Evolutionary conservation across 2,113 vertebrate species (phyloP), one percentile per base, ranked within the genome.

Genomic region (Trematomus loennbergii): DNA sequence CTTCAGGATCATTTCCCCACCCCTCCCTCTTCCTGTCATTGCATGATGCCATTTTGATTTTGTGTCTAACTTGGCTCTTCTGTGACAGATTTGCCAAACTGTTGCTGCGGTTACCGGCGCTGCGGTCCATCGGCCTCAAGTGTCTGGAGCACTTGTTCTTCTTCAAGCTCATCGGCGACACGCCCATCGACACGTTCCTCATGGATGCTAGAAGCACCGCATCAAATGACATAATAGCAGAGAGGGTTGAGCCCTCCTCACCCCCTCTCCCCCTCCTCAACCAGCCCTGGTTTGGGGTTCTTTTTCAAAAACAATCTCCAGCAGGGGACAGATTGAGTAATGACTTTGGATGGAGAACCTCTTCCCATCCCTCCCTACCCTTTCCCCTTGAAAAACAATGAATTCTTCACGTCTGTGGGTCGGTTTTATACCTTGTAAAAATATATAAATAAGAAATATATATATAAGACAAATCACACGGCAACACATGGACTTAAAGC

Each of bases 141-240:
- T 99, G 98, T 94, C 94, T 99, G 91, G 98, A 99, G 90, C 98
- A 99, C 85, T 95, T 99, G 59, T 99, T 99, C 94, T 99, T 99
- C 94, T 99, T 99, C 95, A 99, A 99, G 89, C 96, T 99, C 92
- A 99, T 99, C 80, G 98, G 98, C 0, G 98, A 99, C 95, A 99
- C 98, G 3, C 98, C 98, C 48, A 99, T 99, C 7, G 98, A 99
- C 96, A 99, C 98, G 91, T 99, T 99, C 94, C 92, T 99, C 89
- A 99, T 99, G 98, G 98, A 99, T 99, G 98, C 95, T 99, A 89
- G 98, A 99, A 89, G 97, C 98, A 0, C 98, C 98, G 0, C 97
- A 99, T 93, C 98, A 99, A 94, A 96, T 98, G 96, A 99, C 98
- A 93, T 99, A 97, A 96, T 93, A 65, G 79, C 59, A 63, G 72